Base-by-base conservation (phyloP, 1,140 invertebrate genomes). In the Leptopilina clavipes region DNA sequence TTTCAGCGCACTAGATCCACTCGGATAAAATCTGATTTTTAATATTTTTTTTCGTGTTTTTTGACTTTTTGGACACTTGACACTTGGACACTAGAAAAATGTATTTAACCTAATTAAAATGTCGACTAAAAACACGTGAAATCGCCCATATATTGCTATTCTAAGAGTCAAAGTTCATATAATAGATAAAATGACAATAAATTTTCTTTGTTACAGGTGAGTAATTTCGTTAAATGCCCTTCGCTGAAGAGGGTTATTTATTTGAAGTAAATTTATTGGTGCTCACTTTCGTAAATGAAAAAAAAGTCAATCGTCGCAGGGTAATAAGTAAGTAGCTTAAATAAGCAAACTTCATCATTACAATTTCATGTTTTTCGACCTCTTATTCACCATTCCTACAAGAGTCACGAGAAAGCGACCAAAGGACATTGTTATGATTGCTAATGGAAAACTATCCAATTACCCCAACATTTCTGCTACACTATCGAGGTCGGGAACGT, bases 371-470 rank as follows among this genome's bases (percentile, higher is more conserved):
- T 59, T 77, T 78, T 80, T 65, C 82, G 80, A 77, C 75, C 80
- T 85, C 82, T 79, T 59, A 59, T 59, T 76, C 77, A 54, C 76
- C 82, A 80, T 84, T 59, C 56, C 81, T 82, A 78, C 80, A 81
- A 82, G 83, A 82, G 82, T 84, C 77, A 75, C 80, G 72, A 80
- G 78, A 79, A 75, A 82, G 65, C 75, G 82, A 76, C 82, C 81
- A 86, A 88, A 88, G 85, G 84, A 86, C 84, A 82, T 86, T 88
- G 87, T 89, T 88, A 88, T 89, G 86, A 88, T 86, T 88, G 87
- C 86, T 89, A 88, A 89, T 89, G 88, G 85, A 88, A 88, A 89
- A 89, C 87, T 89, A 88, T 87, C 86, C 85, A 88, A 88, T 89
- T 86, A 83, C 84, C 84, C 83, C 79, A 73, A 76, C 79, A 74